Base-by-base conservation (phyloP, 1,140 invertebrate genomes). In the Caenorhabditis tropicalis region DNA sequence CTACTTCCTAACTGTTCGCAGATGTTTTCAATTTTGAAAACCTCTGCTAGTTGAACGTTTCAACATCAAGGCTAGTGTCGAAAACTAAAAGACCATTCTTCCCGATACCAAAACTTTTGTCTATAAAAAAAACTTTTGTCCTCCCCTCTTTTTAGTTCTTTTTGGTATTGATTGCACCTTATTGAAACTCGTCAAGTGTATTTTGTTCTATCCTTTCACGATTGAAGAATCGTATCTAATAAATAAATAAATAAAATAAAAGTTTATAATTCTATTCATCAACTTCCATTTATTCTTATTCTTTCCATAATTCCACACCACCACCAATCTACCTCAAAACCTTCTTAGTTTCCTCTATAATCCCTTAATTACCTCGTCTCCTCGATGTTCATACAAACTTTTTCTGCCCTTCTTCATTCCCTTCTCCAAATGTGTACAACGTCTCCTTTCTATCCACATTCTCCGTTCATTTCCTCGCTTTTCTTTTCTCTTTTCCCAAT, bases 301-400 rank as follows among this genome's bases (percentile, higher is more conserved):
- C 2, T 27, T 7, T 27, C 53, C 53, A 33, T 7, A 15, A 4
- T 24, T 36, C 36, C n/a, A n/a, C n/a, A n/a, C 58, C 31, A 16
- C 31, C 58, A 65, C 15, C 29, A 74, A 74, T 31, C 36, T 5
- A 7, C 24, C 53, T 58, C 53, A 43, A 43, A 43, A 43, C 24
- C 53, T 27, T 27, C 24, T 27, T 56, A 56, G 19, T 27, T 56
- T 56, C 36, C n/a, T 74, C 36, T 46, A 74, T 74, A 74, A 74
- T 74, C 65, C 65, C 21, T 74, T 74, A 74, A 74, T 74, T 74
- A 74, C 65, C 65, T 74, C 12, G 65, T 46, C 36, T 43, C 10
- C 27, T 46, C 21, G 12, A 6, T 74, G 24, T 56, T 27, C 51
- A 27, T 56, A 24, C 24, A 56, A 56, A 24, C 24, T 24, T 56